Conservation (phyloP, 2,113 vertebrate species). For the Tachysurus vachellii region DNA sequence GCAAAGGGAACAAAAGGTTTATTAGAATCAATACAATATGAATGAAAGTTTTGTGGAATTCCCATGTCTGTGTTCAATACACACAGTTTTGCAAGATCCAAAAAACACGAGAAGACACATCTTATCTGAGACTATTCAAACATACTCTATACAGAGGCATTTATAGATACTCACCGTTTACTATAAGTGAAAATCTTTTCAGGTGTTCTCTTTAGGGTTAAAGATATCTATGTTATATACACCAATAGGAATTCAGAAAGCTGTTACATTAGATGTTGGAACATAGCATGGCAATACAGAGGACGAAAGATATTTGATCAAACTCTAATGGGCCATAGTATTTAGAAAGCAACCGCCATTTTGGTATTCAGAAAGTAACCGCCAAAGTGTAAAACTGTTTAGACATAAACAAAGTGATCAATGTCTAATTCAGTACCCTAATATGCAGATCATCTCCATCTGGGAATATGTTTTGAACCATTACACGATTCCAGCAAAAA, state of each 20-base stretch:
- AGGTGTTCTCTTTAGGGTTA: not conserved
- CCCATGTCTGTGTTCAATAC: not conserved
- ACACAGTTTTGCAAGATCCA: not conserved
- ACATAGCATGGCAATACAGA: not conserved
- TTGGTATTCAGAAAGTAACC: not conserved
- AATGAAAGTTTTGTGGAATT: constrained; percentile 37
- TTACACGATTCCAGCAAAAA: not conserved
- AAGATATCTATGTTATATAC: not conserved
- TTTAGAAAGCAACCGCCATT: not conserved
- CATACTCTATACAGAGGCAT: not conserved
- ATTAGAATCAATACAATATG: constrained; percentile 52
- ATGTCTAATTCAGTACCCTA: not conserved
- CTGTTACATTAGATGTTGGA: not conserved
- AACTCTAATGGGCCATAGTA: not conserved
- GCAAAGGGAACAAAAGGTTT: constrained; percentile 23
- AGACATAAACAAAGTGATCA: not conserved
- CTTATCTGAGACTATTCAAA: not conserved
- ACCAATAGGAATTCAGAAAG: not conserved
- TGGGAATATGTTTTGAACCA: not conserved
- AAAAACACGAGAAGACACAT: not conserved
- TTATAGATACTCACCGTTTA: not conserved
- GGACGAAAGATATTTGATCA: not conserved
- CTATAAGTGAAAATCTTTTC: not conserved
- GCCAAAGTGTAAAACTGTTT: not conserved
- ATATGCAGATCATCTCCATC: not conserved